These are phyloP conservation scores for Oreochromis grahami DNA, from an alignment of 2,797 vertebrate genomes.

Conservation along the genomic window DNA sequence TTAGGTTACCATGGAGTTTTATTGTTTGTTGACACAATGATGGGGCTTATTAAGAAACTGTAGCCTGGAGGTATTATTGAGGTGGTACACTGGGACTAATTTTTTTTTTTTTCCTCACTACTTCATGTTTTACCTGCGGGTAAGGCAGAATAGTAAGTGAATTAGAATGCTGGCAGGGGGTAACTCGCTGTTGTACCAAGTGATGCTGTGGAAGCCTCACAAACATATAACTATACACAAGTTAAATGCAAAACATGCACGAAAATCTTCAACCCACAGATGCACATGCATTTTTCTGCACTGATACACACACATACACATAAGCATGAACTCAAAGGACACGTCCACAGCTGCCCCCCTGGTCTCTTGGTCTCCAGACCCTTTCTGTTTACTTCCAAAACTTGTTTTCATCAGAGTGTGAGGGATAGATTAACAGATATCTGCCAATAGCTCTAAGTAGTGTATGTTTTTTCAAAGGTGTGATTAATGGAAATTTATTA, in stretches of 20 bases:
- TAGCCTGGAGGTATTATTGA: constrained; percentile 57
- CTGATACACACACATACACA: background rate
- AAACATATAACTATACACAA: background rate
- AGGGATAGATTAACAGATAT: constrained; percentile 21
- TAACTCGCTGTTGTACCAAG: constrained; percentile 11
- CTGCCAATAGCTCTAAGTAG: constrained; percentile 15
- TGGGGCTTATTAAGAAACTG: constrained; percentile 47
- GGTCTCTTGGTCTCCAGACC: background rate
- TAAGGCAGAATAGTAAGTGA: constrained; percentile 33
- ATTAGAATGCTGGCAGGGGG: constrained; percentile 42
- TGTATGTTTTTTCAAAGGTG: constrained; percentile 31
- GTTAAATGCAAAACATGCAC: background rate
- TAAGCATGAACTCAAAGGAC: background rate
- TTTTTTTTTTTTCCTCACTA: background rate
- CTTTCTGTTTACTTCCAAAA: constrained; percentile 4
- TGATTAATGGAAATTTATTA: constrained; percentile 50
- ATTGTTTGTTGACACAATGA: constrained; percentile 47
- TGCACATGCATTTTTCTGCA: background rate
- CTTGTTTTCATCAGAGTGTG: background rate
- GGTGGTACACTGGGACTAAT: constrained; percentile 31
- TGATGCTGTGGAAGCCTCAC: background rate
- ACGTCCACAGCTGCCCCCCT: background rate
- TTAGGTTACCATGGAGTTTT: constrained; percentile 35
- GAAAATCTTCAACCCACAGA: background rate
- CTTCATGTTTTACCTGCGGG: constrained; percentile 51